Evolutionary conservation across 2,888 invertebrate genomes (phyloP).

Genomic region (Ypsolopha sequella): DNA sequence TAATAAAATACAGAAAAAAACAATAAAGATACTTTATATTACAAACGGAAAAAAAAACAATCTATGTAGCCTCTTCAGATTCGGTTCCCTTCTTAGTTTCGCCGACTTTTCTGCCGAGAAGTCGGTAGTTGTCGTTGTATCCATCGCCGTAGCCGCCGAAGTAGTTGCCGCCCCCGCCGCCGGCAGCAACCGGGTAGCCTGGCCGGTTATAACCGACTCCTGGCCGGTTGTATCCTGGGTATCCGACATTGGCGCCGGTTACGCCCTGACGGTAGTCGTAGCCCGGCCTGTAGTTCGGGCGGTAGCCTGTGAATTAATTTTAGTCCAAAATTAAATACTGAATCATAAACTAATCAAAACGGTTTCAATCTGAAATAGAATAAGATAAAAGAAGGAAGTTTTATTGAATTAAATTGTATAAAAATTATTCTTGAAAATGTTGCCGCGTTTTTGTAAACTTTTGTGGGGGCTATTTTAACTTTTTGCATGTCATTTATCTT

Average conservation of each 20-base stretch:
- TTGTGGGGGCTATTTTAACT: too few relatives aligned
- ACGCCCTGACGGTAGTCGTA: conserved; percentile 18
- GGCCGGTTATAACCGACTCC: conserved; percentile 16
- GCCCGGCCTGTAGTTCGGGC: conserved; percentile 24
- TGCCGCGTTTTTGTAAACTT: too few relatives aligned
- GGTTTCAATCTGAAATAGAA: too few relatives aligned
- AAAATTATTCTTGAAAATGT: too few relatives aligned
- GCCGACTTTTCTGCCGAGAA: conserved; percentile 36
- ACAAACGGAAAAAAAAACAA: not conserved
- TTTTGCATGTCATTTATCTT: too few relatives aligned
- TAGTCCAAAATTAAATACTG: too few relatives aligned
- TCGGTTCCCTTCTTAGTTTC: conserved; percentile 29
- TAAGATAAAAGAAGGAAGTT: too few relatives aligned
- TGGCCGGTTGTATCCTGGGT: conserved; percentile 19
- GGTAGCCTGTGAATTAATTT: conserved; percentile 11
- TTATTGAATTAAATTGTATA: too few relatives aligned
- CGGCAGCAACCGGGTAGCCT: conserved; percentile 12
- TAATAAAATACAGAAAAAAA: not conserved
- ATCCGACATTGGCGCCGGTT: conserved; percentile 14
- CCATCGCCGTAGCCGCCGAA: conserved; percentile 39
- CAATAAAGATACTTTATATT: not conserved
- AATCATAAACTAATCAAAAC: too few relatives aligned
- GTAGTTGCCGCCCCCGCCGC: conserved; percentile 30
- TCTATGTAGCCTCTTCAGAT: not conserved
- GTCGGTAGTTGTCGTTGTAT: conserved; percentile 38